phyloP scores from a whole-genome alignment of 2,888 invertebrate genomes.

The Cryptus viduatorius region DNA sequence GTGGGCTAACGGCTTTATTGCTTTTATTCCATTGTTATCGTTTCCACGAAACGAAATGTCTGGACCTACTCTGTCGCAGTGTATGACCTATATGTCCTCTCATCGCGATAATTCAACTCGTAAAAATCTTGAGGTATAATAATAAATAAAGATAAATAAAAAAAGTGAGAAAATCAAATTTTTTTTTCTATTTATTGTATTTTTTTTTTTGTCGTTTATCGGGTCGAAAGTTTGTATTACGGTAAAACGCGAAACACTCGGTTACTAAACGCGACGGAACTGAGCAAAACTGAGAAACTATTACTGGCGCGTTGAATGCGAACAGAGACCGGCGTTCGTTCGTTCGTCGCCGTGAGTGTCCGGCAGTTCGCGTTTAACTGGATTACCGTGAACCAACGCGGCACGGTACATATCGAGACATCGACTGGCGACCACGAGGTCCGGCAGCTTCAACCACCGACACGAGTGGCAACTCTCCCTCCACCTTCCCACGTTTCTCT shows the following conservation, averaged over 20 bases:
- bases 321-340: constrained; percentile 29
- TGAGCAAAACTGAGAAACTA: constrained; percentile 15
- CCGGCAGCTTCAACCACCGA: constrained; percentile 62
- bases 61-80: neutral
- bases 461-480: constrained; percentile 49
- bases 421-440: constrained; percentile 78
- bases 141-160: too few relatives aligned
- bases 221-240: neutral
- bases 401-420: constrained; percentile 74
- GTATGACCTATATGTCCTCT: neutral
- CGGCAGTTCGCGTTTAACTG: constrained; percentile 77
- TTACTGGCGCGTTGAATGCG: constrained; percentile 15
- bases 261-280: neutral
- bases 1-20: neutral
- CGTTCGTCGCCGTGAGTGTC: constrained; percentile 49
- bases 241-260: neutral
- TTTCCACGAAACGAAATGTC: neutral
- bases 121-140: too few relatives aligned
- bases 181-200: too few relatives aligned
- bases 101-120: neutral
- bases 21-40: constrained; percentile 1
- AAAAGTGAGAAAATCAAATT: too few relatives aligned
- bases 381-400: constrained; percentile 76
- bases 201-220: neutral
- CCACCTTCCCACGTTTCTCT: constrained; percentile 16